These are phyloP conservation scores for Marmota monax DNA, from an alignment of 2,113 vertebrate genomes.

Conservation along the genomic window DNA sequence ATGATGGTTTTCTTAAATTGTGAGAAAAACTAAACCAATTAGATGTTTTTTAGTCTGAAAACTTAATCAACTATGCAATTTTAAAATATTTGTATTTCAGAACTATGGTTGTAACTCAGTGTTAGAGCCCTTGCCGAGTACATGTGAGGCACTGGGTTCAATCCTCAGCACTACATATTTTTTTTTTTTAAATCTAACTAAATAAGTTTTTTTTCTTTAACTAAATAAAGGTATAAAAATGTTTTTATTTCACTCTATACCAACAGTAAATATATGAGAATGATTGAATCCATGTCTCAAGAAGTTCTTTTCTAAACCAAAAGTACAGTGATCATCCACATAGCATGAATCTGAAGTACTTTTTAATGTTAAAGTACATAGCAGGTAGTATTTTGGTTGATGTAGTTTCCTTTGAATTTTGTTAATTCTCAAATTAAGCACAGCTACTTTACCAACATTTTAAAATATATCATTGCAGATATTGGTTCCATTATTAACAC, in stretches of 20 bases:
- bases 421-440: constrained; percentile 49
- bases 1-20: constrained; percentile 21
- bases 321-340: not conserved
- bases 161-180: too few relatives aligned
- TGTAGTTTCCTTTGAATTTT: not conserved
- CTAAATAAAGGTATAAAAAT: not conserved
- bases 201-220: too few relatives aligned
- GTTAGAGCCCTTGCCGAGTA: too few relatives aligned
- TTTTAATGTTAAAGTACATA: not conserved
- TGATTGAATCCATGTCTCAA: not conserved
- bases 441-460: not conserved
- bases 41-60: not conserved
- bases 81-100: not conserved
- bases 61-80: not conserved
- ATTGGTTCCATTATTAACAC: not conserved
- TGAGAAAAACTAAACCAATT: not conserved
- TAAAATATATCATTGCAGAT: not conserved
- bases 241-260: not conserved
- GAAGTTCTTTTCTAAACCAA: not conserved
- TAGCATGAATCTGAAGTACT: not conserved
- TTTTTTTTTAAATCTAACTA: too few relatives aligned
- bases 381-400: not conserved
- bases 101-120: too few relatives aligned
- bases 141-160: too few relatives aligned
- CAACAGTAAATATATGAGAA: not conserved